Percentiles rank a stretch among this genome's conserved stretches.
Conservation (phyloP, 2,888 invertebrate species). For the Nomada lathburiana region DNA sequence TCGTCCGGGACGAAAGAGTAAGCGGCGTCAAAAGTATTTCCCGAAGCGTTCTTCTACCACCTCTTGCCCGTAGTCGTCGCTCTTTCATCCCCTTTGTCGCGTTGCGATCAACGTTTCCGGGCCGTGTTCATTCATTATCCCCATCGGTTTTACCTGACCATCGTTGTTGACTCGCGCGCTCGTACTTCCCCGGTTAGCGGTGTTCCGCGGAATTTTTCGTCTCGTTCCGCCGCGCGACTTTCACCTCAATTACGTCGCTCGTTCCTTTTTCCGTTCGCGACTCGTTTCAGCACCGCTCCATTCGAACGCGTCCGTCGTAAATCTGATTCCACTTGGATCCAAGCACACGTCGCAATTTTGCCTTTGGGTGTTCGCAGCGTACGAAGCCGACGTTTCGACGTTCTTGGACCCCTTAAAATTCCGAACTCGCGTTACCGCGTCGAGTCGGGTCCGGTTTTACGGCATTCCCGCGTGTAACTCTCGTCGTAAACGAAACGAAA, state of each 20-base stretch:
- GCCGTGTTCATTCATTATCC: constrained; percentile 37
- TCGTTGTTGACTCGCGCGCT: neutral
- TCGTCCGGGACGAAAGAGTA: constrained; percentile 67
- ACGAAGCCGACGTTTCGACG: constrained; percentile 22
- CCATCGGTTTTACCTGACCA: neutral
- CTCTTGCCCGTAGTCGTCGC: constrained; percentile 22
- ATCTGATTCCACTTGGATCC: constrained; percentile 11
- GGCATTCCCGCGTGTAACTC: neutral
- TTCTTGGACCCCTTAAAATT: neutral
- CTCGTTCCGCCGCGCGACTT: neutral
- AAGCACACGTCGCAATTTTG: constrained; percentile 62
- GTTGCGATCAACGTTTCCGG: constrained; percentile 51
- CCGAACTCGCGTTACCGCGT: no score
- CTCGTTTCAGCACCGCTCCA: constrained; percentile 57
- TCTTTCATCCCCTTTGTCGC: constrained; percentile 48
- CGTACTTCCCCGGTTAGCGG: neutral
- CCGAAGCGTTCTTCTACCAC: constrained; percentile 49
- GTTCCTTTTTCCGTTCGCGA: neutral
- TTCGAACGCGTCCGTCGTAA: neutral
- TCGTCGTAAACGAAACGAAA: neutral
- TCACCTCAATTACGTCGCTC: neutral
- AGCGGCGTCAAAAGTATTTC: constrained; percentile 73
- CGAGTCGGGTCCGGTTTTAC: neutral
- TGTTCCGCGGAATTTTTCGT: neutral
- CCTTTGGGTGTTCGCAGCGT: constrained; percentile 48